Base-by-base conservation (phyloP, 2,888 invertebrate genomes). In the Crematogaster levior region DNA sequence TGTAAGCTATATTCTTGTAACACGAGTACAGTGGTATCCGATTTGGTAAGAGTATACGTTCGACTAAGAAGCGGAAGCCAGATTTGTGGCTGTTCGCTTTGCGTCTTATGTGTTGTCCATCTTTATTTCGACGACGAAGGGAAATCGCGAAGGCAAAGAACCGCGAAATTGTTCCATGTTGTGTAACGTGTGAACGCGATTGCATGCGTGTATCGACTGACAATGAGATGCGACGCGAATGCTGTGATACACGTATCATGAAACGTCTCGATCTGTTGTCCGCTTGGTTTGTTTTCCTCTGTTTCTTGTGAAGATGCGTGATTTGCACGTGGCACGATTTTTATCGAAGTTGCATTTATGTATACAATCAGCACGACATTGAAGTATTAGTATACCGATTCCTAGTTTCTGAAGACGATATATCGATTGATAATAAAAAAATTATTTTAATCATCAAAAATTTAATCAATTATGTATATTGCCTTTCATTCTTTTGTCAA, bases 241-340 rank as follows among this genome's bases (percentile, higher is more conserved):
- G 37, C 70, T 53, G 70, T 70, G 27, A 63, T 37, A 60, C 30
- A 40, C 65, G 34, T 66, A 53, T 68, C 66, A 30, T 70, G 21
- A 43, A 77, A 56, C n/a, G 24, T 18, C 77, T 53, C 43, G 53
- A 60, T 30, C 40, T 75, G 68, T 75, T 66, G 75, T 75, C 75
- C 75, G 77, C 56, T 56, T 56, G 70, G 53, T 56, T 18, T 70
- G 72, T 68, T 56, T 77, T 70, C 37, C 43, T 53, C 40, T 70
- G 77, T 70, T 77, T 53, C 68, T 66, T 75, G 68, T 53, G n/a
- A 75, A 40, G 27, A 21, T 43, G 15, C 70, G 48, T 21, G 34
- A n/a, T 21, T 30, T n/a, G 15, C 34, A 46, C 65, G 34, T n/a
- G 65, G 37, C 68, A 75, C 68, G 51, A 75, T 51, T 75, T 27